A percentile compares a stretch with the other conserved stretches of the same genome.
These are phyloP conservation scores for Ammodytes dubius DNA, from an alignment of 2,113 vertebrate genomes.

Conservation along the genomic window DNA sequence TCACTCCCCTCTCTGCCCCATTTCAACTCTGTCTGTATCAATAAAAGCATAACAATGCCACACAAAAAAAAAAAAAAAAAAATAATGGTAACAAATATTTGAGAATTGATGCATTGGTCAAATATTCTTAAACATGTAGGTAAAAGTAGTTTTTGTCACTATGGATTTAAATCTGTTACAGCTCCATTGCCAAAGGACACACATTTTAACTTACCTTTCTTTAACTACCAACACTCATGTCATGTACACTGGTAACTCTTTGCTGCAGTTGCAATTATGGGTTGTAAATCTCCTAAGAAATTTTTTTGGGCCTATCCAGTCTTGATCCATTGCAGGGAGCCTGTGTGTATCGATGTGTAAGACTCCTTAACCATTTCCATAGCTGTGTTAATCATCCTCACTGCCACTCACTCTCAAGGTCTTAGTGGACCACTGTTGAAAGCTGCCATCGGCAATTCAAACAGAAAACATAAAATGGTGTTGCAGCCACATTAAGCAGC, in stretches of 20 bases:
- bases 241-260: constrained; percentile 44
- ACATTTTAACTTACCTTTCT: constrained; percentile 25
- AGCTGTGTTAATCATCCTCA: constrained; percentile 77
- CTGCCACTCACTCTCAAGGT: constrained; percentile 79
- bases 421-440: constrained; percentile 72
- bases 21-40: no score
- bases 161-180: not conserved
- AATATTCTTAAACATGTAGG: no score
- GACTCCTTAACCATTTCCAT: constrained; percentile 65
- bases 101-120: not conserved
- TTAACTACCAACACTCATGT: constrained; percentile 17
- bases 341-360: constrained; percentile 72
- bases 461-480: constrained; percentile 62
- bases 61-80: no score
- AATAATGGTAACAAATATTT: not conserved
- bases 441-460: constrained; percentile 63
- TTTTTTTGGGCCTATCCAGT: constrained; percentile 66
- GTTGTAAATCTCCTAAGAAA: constrained; percentile 78
- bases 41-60: no score
- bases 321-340: constrained; percentile 65
- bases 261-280: constrained; percentile 70
- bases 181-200: constrained; percentile 6
- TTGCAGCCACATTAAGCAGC: constrained; percentile 59
- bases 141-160: not conserved
- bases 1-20: no score